These are phyloP conservation scores for Drosophila sulfurigaster DNA, from an alignment of 1,140 invertebrate species.

Conservation along the genomic window DNA sequence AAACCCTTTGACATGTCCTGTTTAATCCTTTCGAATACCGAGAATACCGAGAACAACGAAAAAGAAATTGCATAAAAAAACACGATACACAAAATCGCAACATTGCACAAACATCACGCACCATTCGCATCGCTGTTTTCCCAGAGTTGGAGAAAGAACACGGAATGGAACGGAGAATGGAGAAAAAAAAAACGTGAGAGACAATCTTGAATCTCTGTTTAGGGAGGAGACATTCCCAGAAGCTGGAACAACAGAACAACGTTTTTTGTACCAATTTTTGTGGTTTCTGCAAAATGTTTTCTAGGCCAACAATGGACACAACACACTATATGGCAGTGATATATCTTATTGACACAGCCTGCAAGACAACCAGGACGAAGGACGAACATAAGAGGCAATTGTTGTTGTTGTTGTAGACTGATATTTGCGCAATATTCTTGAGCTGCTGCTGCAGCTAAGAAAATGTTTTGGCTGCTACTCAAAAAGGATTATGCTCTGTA, in stretches of 20 bases:
- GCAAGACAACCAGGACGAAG: constrained; percentile 10
- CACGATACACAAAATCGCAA: constrained; percentile 65
- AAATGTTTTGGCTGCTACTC: constrained; percentile 71
- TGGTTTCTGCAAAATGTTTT: constrained; percentile 57
- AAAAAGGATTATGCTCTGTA: constrained; percentile 62
- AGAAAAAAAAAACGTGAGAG: constrained; percentile 59
- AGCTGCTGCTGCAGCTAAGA: constrained; percentile 67
- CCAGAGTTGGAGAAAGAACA: constrained; percentile 29
- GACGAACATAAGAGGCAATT: constrained; percentile 17
- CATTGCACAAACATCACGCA: constrained; percentile 72
- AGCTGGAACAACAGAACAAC: constrained; percentile 42
- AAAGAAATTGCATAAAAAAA: constrained; percentile 66
- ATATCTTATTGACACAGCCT: constrained; percentile 53
- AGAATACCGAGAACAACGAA: constrained; percentile 39
- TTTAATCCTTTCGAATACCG: constrained; percentile 67
- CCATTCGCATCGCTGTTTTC: constrained; percentile 35
- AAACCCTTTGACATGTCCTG: constrained; percentile 35
- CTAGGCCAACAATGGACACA: constrained; percentile 36
- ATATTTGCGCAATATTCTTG: constrained; percentile 74
- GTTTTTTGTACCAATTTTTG: constrained; percentile 74
- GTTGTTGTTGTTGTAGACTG: background rate
- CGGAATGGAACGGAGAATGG: too few species aligned
- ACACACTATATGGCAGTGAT: constrained; percentile 14
- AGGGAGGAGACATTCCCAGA: constrained; percentile 59
- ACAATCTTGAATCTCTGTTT: constrained; percentile 33